Conservation (phyloP, 2,113 vertebrate species). For the rat (Rattus norvegicus) region DNA sequence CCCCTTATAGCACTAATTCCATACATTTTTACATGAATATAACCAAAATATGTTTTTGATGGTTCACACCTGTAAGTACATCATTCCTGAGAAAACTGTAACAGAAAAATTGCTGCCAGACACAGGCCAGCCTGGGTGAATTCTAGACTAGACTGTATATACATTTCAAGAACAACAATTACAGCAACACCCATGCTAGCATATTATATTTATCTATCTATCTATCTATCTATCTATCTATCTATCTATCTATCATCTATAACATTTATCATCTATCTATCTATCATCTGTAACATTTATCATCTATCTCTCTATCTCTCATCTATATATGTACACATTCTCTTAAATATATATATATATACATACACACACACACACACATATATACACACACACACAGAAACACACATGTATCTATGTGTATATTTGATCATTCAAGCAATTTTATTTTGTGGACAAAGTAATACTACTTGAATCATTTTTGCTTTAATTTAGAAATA, state of each 20-base stretch:
- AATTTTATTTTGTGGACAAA: constrained; percentile 8
- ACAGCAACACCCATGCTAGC: background rate
- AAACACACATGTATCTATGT: background rate
- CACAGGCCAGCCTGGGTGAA: background rate
- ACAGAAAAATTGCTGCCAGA: no score
- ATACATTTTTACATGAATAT: background rate
- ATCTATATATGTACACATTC: background rate
- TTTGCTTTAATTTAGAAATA: background rate
- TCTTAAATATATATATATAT: background rate
- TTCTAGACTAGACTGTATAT: background rate
- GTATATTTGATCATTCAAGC: background rate
- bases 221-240: background rate
- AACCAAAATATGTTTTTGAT: background rate
- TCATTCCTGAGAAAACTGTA: background rate
- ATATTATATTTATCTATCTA: no score
- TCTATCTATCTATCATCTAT: background rate
- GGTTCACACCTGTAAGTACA: background rate
- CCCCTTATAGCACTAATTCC: background rate
- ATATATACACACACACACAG: background rate
- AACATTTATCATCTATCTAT: background rate
- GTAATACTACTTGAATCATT: background rate
- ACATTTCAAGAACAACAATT: background rate
- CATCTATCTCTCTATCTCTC: background rate
- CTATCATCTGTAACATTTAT: background rate
- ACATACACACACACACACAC: background rate